phyloP scores from a whole-genome alignment of 1,140 invertebrate genomes.

The Drosophila bipectinata region DNA sequence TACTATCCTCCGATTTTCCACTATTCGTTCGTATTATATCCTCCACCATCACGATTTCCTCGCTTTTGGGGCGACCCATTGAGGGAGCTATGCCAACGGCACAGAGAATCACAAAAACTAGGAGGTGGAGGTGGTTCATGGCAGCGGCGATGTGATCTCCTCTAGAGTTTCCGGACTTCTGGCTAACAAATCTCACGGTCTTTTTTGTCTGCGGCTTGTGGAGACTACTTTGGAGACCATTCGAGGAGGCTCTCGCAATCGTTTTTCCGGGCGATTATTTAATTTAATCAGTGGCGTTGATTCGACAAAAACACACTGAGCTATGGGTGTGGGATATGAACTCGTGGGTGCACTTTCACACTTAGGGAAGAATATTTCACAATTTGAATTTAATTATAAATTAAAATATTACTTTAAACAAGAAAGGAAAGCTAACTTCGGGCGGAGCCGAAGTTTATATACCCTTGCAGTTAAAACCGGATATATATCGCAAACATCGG shows the following conservation, averaged over 20 bases:
- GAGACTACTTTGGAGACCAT: constrained; percentile 42
- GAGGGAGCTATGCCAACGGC: not conserved
- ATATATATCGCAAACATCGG: too few relatives aligned
- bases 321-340: constrained; percentile 1
- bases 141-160: constrained; percentile 28
- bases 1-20: constrained; percentile 12
- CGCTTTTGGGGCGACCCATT: constrained; percentile 18
- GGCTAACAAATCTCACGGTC: constrained; percentile 9
- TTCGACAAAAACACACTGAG: constrained; percentile 21
- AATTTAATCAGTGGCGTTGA: constrained; percentile 56
- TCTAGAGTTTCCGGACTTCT: constrained; percentile 11
- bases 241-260: constrained; percentile 8
- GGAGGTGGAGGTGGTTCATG: constrained; percentile 19
- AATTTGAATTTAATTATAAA: not conserved
- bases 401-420: too few relatives aligned
- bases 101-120: constrained; percentile 5
- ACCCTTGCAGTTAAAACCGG: too few relatives aligned
- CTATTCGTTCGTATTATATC: constrained; percentile 21
- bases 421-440: too few relatives aligned
- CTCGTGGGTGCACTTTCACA: not conserved
- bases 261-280: constrained; percentile 60
- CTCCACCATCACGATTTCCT: constrained; percentile 36
- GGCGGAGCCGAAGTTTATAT: too few relatives aligned
- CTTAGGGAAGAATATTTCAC: not conserved
- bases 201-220: constrained; percentile 16